These are phyloP conservation scores for Calliopum simillimum DNA, from an alignment of 2,888 invertebrate species.

Conservation along the genomic window DNA sequence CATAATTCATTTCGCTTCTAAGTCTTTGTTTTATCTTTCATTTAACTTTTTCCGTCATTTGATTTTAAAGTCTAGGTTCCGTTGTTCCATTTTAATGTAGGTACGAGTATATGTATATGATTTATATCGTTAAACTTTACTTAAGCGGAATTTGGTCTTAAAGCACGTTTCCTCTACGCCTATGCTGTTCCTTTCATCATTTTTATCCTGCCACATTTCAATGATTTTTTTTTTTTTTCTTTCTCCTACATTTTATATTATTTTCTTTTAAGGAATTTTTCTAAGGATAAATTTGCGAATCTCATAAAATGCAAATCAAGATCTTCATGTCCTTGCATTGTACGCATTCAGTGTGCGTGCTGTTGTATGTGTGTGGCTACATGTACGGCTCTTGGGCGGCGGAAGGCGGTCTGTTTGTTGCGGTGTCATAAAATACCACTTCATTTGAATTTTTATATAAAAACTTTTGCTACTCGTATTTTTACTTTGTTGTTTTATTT, in stretches of 20 bases:
- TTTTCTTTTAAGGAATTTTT: conserved; percentile 33
- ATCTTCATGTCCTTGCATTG: conserved; percentile 29
- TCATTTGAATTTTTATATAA: conserved; percentile 40
- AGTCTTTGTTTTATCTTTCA: no score
- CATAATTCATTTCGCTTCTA: no score
- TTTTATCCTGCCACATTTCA: conserved; percentile 20
- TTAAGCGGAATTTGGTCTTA: conserved; percentile 30
- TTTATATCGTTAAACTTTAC: conserved; percentile 42
- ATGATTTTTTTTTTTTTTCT: background rate
- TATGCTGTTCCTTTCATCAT: conserved; percentile 11
- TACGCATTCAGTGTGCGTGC: no score
- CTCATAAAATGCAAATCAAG: conserved; percentile 46
- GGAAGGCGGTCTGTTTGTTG: background rate
- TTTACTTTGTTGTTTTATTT: background rate
- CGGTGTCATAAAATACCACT: conserved; percentile 41
- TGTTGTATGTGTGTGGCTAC: background rate
- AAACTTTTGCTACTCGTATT: conserved; percentile 14
- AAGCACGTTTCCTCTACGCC: conserved; percentile 20
- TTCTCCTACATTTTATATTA: background rate
- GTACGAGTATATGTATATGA: conserved; percentile 27
- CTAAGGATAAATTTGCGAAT: conserved; percentile 43
- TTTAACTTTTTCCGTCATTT: background rate
- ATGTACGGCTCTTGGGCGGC: background rate
- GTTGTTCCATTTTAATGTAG: background rate
- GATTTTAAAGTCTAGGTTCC: background rate